phyloP scores from a whole-genome alignment of 1,140 invertebrate species.

The Archegozetes longisetosus region DNA sequence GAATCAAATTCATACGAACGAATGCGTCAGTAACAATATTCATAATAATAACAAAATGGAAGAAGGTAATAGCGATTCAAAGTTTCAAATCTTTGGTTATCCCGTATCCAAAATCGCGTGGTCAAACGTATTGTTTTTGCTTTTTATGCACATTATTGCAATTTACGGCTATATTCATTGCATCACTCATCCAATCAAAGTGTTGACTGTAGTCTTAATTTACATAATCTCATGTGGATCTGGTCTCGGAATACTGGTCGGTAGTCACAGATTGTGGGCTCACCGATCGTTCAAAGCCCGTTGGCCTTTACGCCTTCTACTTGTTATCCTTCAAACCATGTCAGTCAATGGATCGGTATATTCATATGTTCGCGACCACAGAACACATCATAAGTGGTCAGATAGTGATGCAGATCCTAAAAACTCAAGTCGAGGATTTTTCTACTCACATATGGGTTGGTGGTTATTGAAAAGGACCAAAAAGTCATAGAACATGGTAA shows the following conservation, averaged over 20 bases:
- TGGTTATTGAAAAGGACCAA: conserved; percentile 16
- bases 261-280: conserved; percentile 20
- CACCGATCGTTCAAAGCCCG: conserved; percentile 20
- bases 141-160: not conserved
- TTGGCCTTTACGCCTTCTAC: conserved; percentile 15
- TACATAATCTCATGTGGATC: not conserved
- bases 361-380: conserved; percentile 15
- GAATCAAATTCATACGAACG: no score
- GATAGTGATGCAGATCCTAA: conserved; percentile 20
- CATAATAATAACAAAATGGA: no score
- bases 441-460: conserved; percentile 20
- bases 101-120: conserved; percentile 1
- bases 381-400: conserved; percentile 19
- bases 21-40: no score
- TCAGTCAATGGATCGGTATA: conserved; percentile 6
- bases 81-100: conserved; percentile 1
- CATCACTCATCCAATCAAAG: conserved; percentile 2
- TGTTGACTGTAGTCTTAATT: not conserved
- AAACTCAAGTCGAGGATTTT: conserved; percentile 24
- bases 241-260: conserved; percentile 22
- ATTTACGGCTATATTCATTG: conserved; percentile 5
- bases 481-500: conserved; percentile 14
- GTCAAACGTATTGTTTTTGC: conserved; percentile 6
- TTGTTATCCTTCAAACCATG: conserved; percentile 13
- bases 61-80: not conserved